Percentiles rank a stretch among this genome's conserved stretches.
Conservation (phyloP, 1,140 invertebrate species). For the Trichoplusia ni region DNA sequence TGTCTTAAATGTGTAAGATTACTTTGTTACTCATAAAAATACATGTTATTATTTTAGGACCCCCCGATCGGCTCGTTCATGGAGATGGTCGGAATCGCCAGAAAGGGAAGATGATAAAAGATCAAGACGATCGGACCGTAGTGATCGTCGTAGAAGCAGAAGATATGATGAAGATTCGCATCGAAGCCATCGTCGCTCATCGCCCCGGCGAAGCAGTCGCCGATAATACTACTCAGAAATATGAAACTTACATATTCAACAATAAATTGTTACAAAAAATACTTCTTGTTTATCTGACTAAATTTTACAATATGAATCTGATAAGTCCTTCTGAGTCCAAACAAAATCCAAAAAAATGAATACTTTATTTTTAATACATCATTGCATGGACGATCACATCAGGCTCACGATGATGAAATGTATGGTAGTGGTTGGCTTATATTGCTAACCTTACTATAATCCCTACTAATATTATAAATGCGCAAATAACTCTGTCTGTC, state of each 20-base stretch:
- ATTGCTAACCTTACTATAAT: no score
- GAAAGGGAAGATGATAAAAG: constrained; percentile 73
- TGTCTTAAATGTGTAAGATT: not conserved
- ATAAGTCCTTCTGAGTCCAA: no score
- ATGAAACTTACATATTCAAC: not conserved
- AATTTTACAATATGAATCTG: no score
- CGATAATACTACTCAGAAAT: no score
- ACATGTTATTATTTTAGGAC: not conserved
- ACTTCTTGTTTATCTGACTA: not conserved
- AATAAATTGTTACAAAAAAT: not conserved
- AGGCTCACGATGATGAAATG: no score
- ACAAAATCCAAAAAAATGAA: no score
- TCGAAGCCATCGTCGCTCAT: constrained; percentile 3
- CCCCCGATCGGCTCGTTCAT: constrained; percentile 75
- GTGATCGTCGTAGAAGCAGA: not conserved
- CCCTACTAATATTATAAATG: no score
- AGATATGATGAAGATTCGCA: constrained; percentile 3
- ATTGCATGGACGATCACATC: no score
- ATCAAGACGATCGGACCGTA: constrained; percentile 23
- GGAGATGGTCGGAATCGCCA: constrained; percentile 90
- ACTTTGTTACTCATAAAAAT: not conserved
- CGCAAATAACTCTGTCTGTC: no score
- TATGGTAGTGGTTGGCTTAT: no score
- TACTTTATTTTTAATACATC: no score
- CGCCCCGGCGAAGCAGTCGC: not conserved